Evolutionary conservation across 2,888 invertebrate genomes (phyloP).

Genomic region (Therioaphis trifolii): DNA sequence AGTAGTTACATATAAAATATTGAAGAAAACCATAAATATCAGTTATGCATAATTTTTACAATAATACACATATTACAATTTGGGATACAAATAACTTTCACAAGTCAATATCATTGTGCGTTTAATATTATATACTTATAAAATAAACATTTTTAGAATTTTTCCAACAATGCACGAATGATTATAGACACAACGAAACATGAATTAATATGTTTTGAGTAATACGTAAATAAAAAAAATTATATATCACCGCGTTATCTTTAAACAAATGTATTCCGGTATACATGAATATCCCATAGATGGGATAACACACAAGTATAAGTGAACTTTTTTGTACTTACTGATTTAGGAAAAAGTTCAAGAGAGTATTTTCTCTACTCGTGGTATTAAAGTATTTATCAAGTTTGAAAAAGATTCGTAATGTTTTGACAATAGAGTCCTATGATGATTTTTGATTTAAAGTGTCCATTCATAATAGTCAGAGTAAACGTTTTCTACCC

Average conservation of each 20-base stretch:
- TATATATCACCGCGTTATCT: too few relatives aligned
- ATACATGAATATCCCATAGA: too few relatives aligned
- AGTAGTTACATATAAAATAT: slow-evolving; percentile 13
- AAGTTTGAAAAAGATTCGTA: background rate
- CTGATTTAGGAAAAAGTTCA: background rate
- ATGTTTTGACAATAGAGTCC: background rate
- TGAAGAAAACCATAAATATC: slow-evolving; percentile 7
- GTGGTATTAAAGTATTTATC: background rate
- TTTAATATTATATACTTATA: background rate
- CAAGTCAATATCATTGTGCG: background rate
- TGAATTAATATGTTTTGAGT: too few relatives aligned
- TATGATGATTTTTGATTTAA: background rate
- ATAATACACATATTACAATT: background rate
- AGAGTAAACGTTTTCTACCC: background rate
- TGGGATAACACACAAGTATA: background rate
- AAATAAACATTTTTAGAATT: too few relatives aligned
- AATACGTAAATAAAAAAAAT: too few relatives aligned
- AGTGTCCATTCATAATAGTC: too few relatives aligned
- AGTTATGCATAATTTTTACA: background rate
- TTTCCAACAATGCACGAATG: too few relatives aligned
- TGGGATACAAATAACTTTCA: background rate
- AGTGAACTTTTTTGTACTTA: background rate
- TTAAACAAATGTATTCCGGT: too few relatives aligned
- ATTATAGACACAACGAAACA: too few relatives aligned
- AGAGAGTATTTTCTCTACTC: background rate